A percentile compares a stretch with the other conserved stretches of the same genome.
phyloP scores from a whole-genome alignment of 30 jellyfish, hydroid and myxozoan genomes.

The Chrysaora quinquecirrha region DNA sequence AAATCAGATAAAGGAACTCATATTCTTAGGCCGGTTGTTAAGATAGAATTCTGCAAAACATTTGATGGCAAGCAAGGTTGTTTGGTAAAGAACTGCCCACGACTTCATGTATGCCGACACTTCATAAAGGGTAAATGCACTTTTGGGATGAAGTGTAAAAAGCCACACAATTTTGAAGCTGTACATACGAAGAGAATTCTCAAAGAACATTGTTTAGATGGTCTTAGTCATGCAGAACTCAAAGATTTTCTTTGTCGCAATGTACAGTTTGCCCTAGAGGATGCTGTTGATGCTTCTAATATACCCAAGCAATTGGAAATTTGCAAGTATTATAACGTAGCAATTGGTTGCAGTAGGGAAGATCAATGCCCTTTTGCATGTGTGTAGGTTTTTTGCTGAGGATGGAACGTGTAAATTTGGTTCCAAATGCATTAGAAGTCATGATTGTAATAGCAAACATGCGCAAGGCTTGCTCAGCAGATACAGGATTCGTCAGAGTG shows the following conservation, averaged over 20 bases:
- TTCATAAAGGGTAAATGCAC: slow-evolving; percentile 93
- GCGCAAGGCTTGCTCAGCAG: slow-evolving; percentile 60
- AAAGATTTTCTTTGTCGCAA: slow-evolving; percentile 88
- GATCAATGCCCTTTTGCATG: slow-evolving; percentile 89
- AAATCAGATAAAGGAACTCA: slow-evolving; percentile 39
- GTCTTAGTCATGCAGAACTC: slow-evolving; percentile 55
- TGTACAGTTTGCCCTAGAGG: slow-evolving; percentile 88
- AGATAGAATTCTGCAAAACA: slow-evolving; percentile 85
- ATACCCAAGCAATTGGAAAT: slow-evolving; percentile 87
- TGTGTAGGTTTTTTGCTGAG: slow-evolving; percentile 88
- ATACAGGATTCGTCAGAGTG: slow-evolving; percentile 49
- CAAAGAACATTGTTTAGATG: slow-evolving; percentile 60
- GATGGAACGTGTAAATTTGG: slow-evolving; percentile 95
- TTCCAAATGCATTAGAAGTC: slow-evolving; percentile 88
- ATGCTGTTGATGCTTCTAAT: slow-evolving; percentile 52
- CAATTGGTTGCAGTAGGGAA: slow-evolving; percentile 93
- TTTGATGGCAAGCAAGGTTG: slow-evolving; percentile 93
- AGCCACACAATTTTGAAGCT: slow-evolving; percentile 92
- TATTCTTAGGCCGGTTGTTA: slow-evolving; percentile 65
- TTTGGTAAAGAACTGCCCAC: slow-evolving; percentile 52
- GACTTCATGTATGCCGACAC: slow-evolving; percentile 91
- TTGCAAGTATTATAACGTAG: slow-evolving; percentile 91
- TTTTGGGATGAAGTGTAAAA: slow-evolving; percentile 90
- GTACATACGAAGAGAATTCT: slow-evolving; percentile 64
- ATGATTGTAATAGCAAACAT: slow-evolving; percentile 65